Conservation (phyloP, 2,888 invertebrate genomes). For the Drosophila hamatofila region DNA sequence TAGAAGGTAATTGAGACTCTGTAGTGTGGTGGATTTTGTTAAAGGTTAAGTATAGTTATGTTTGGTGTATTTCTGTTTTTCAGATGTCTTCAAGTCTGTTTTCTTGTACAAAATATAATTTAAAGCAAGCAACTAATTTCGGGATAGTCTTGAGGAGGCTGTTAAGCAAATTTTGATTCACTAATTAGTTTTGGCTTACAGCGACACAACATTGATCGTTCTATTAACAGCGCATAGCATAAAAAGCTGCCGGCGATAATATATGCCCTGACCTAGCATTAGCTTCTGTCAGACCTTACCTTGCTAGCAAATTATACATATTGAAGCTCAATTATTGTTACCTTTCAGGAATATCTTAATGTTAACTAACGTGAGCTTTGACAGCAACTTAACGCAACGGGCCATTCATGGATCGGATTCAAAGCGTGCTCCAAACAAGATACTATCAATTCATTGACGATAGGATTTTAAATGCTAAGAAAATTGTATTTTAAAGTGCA, state of each 20-base stretch:
- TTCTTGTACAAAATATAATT: slow-evolving; percentile 2
- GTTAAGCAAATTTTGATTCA: slow-evolving; percentile 29
- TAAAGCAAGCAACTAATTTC: slow-evolving; percentile 37
- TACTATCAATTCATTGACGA: slow-evolving; percentile 26
- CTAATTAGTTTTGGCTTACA: not conserved
- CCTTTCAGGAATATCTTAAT: not conserved
- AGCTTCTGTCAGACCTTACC: slow-evolving; percentile 1
- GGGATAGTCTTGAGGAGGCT: slow-evolving; percentile 16
- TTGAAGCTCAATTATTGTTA: not conserved
- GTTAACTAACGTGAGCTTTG: not conserved
- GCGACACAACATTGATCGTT: not conserved
- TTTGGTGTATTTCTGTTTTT: not conserved
- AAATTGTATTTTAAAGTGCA: slow-evolving; percentile 55
- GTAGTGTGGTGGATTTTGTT: not conserved
- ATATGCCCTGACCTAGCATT: not conserved
- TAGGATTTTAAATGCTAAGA: slow-evolving; percentile 17
- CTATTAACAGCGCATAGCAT: not conserved
- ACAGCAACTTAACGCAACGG: slow-evolving; percentile 1
- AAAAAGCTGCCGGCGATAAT: not conserved
- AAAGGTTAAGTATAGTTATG: not conserved
- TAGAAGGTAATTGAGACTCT: not conserved
- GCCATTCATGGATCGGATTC: not conserved
- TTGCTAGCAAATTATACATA: not conserved
- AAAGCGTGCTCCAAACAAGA: slow-evolving; percentile 45
- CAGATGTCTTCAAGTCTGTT: not conserved